phyloP scores from a whole-genome alignment of 2,113 vertebrate species.

The Elephantulus edwardii region DNA sequence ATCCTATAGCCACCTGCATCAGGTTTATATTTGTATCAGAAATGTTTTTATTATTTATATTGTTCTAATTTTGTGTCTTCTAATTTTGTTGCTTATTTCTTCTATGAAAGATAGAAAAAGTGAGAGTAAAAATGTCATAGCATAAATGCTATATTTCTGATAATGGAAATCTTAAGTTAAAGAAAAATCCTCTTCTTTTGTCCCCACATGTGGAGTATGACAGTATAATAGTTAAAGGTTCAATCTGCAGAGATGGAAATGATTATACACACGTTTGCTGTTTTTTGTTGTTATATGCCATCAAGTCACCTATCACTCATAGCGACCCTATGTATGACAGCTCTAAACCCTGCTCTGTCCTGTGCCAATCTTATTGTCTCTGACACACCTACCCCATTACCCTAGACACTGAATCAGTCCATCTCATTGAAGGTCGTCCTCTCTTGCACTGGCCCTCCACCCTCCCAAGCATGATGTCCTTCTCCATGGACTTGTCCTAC shows the following conservation, averaged over 20 bases:
- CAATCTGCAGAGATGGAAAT: neutral
- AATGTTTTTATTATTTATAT: neutral
- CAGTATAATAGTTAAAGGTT: neutral
- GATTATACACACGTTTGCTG: neutral
- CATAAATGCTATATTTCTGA: neutral
- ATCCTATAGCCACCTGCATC: neutral
- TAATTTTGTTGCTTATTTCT: neutral
- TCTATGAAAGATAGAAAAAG: neutral
- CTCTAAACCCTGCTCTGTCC: too few relatives aligned
- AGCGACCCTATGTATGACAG: too few relatives aligned
- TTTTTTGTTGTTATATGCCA: too few relatives aligned
- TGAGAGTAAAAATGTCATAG: neutral
- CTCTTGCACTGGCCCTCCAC: too few relatives aligned
- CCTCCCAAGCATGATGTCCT: too few relatives aligned
- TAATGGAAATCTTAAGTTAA: neutral
- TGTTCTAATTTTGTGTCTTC: neutral
- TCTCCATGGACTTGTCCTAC: too few relatives aligned
- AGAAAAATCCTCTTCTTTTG: neutral
- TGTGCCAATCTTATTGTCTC: too few relatives aligned
- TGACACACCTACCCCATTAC: too few relatives aligned
- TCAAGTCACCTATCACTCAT: too few relatives aligned
- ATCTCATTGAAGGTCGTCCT: too few relatives aligned
- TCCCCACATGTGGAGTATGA: neutral
- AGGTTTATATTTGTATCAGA: neutral
- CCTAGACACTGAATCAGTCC: too few relatives aligned